Conservation (phyloP, 1,140 invertebrate genomes). For the Drosophila serrata region DNA sequence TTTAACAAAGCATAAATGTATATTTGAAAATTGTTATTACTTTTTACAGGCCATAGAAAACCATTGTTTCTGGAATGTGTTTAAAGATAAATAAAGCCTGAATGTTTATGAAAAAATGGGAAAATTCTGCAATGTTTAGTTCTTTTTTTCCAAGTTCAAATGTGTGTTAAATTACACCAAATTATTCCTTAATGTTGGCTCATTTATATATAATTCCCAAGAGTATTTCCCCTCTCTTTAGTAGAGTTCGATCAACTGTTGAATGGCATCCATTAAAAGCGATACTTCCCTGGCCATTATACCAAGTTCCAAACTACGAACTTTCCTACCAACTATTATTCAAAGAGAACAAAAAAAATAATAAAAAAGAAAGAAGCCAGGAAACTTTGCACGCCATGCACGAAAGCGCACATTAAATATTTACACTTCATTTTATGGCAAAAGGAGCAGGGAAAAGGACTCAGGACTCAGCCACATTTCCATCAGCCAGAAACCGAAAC, state of each 20-base stretch:
- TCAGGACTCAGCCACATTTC: constrained; percentile 30
- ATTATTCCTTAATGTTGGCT: constrained; percentile 5
- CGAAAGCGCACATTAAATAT: constrained; percentile 85
- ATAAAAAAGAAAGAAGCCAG: constrained; percentile 27
- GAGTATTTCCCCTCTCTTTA: neutral
- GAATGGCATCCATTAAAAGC: constrained; percentile 31
- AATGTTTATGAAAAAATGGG: constrained; percentile 5
- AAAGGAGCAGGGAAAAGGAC: constrained; percentile 30
- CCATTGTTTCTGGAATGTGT: neutral
- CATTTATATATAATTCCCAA: constrained; percentile 3
- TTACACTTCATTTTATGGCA: constrained; percentile 84
- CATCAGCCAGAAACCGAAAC: constrained; percentile 45
- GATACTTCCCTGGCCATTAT: constrained; percentile 21
- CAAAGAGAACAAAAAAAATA: constrained; percentile 22
- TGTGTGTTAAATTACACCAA: neutral
- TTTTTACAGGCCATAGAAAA: neutral
- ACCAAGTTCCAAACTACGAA: constrained; percentile 10
- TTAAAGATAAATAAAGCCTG: neutral
- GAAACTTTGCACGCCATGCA: constrained; percentile 72
- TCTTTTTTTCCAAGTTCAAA: neutral
- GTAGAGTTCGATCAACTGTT: constrained; percentile 52
- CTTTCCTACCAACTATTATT: constrained; percentile 36
- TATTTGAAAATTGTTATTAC: constrained; percentile 14
- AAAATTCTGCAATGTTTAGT: neutral
- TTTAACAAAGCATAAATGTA: neutral